Evolutionary conservation across 37 sponge, comb jelly and placozoan species (phyloP).

Genomic region (Cladorhizidae sp.): DNA sequence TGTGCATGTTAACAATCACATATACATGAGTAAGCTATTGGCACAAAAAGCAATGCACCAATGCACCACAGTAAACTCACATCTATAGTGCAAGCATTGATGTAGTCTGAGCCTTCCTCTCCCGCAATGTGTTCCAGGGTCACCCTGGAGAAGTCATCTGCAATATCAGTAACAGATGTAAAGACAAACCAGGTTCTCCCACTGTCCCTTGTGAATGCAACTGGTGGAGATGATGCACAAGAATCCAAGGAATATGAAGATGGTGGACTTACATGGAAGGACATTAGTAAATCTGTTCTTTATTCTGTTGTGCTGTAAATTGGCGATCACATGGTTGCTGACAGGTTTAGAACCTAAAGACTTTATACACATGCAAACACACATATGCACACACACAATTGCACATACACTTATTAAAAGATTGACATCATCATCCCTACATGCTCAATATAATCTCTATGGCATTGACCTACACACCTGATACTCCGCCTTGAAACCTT

Average conservation of each 20-base stretch:
- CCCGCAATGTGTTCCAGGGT: conserved; percentile 20
- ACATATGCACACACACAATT: conserved; percentile 20
- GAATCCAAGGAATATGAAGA: too few relatives aligned
- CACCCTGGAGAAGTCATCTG: conserved; percentile 68
- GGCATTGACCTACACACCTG: conserved; percentile 37
- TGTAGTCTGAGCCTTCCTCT: conserved; percentile 63
- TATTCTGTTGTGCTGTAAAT: conserved; percentile 32
- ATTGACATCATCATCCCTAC: background rate
- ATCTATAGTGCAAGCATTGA: conserved; percentile 68
- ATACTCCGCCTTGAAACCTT: conserved; percentile 74
- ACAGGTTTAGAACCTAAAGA: conserved; percentile 39
- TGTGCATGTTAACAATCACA: too few relatives aligned
- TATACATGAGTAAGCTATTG: too few relatives aligned
- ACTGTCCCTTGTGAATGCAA: too few relatives aligned
- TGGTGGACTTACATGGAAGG: conserved; percentile 67
- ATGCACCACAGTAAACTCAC: conserved; percentile 45
- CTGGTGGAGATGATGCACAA: background rate
- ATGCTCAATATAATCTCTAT: background rate
- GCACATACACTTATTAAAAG: background rate
- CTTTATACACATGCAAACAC: conserved; percentile 18
- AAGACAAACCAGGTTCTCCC: background rate
- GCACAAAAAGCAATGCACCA: too few relatives aligned
- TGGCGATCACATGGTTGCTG: conserved; percentile 34
- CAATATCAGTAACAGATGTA: background rate
- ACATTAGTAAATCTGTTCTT: conserved; percentile 85